These are phyloP conservation scores for Piprites chloris DNA, from an alignment of 2,113 vertebrate species.

Conservation along the genomic window DNA sequence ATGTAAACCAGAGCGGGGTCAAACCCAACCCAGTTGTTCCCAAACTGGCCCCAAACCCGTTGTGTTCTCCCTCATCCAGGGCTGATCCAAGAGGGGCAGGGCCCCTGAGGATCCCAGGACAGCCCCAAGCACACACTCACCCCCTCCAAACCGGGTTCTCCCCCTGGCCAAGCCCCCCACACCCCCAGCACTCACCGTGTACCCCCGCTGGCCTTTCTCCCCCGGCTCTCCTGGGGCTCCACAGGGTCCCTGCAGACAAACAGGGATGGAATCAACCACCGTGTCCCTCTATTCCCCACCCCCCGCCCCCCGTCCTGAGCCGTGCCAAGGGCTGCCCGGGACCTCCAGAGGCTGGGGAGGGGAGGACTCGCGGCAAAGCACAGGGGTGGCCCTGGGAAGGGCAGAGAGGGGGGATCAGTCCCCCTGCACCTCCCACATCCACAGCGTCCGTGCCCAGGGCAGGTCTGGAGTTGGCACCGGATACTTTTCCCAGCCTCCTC, in stretches of 20 bases:
- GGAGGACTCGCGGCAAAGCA: neutral
- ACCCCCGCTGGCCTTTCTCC: constrained; percentile 72
- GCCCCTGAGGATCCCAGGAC: neutral
- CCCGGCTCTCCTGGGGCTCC: constrained; percentile 80
- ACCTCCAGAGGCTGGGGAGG: accelerated
- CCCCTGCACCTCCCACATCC: accelerated
- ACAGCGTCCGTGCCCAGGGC: accelerated
- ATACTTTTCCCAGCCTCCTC: neutral
- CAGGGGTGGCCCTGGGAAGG: neutral
- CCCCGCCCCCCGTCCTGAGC: accelerated
- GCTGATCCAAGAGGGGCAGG: neutral
- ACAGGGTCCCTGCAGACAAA: constrained; percentile 72
- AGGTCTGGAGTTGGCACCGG: neutral
- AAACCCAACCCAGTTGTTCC: neutral
- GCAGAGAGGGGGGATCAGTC: accelerated
- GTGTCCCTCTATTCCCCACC: accelerated
- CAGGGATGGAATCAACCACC: accelerated
- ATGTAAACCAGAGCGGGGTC: neutral
- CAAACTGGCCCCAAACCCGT: neutral
- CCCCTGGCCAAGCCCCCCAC: neutral
- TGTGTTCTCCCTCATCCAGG: neutral
- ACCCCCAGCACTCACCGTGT: constrained; percentile 68
- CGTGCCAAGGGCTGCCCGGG: accelerated
- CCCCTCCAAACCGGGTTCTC: neutral
- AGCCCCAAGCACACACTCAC: accelerated